Evolutionary conservation across 2,797 vertebrate genomes (phyloP).

Genomic region (Spinus pinus): DNA sequence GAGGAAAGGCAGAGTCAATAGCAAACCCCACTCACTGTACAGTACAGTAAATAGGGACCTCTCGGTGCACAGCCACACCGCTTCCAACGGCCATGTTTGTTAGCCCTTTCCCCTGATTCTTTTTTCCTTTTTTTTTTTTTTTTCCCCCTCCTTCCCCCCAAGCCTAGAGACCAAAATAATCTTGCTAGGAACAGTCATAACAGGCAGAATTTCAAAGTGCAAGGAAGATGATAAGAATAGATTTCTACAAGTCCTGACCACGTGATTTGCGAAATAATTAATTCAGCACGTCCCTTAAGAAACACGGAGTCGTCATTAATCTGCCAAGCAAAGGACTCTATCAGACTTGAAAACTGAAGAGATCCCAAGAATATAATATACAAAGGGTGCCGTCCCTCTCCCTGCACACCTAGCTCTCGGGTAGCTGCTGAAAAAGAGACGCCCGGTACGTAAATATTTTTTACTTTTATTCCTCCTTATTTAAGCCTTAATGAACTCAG

Average conservation of each 20-base stretch:
- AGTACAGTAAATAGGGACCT: conserved; percentile 74
- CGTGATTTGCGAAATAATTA: conserved; percentile 99
- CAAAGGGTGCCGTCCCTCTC: conserved; percentile 86
- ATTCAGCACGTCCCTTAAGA: conserved; percentile 99
- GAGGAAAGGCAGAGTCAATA: conserved; percentile 67
- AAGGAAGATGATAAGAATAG: conserved; percentile 93
- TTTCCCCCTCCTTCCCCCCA: neutral
- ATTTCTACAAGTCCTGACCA: conserved; percentile 92
- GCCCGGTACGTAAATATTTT: conserved; percentile 95
- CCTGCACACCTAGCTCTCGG: conserved; percentile 84
- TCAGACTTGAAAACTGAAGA: conserved; percentile 99
- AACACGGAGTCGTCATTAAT: conserved; percentile 99
- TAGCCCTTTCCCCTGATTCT: conserved; percentile 70
- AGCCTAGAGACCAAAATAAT: conserved; percentile 69
- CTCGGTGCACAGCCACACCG: conserved; percentile 66
- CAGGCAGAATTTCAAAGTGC: conserved; percentile 83
- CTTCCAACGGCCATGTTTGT: conserved; percentile 78
- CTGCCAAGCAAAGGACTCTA: conserved; percentile 98
- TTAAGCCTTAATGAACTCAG: conserved; percentile 88
- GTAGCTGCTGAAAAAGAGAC: conserved; percentile 82
- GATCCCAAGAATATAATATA: conserved; percentile 99
- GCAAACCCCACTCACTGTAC: conserved; percentile 63
- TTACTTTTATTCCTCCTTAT: conserved; percentile 86
- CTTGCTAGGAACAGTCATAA: conserved; percentile 80
- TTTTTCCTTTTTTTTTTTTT: neutral